Evolutionary conservation across 1,140 invertebrate genomes (phyloP), one percentile per base, ranked within the genome.

Genomic region (Wasmannia auropunctata): DNA sequence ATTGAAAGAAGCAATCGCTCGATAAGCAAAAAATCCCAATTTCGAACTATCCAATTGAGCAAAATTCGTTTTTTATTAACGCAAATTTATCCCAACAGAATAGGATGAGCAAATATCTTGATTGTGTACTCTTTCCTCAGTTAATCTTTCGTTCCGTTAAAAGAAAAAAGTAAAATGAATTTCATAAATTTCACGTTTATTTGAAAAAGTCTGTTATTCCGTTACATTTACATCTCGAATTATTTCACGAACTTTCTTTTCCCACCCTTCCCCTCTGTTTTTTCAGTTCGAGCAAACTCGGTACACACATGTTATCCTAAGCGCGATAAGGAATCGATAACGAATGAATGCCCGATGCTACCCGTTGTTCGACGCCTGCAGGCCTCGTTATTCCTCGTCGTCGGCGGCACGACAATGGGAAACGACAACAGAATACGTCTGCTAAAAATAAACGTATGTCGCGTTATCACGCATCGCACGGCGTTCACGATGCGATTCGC

Each of bases 361-460:
- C 25, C 11, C 37, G 79, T 46, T 63, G 25, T 63, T 77, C 75
- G 34, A 16, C 3, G 54, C 0, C 11, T n/a, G n/a, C n/a, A n/a
- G 6, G 28, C 19, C 40, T 22, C 67, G 22, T 76, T 62, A 14
- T n/a, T 58, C 43, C 19, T 51, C 31, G 28, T 77, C 11, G 43
- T 46, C 67, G 31, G 19, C 60, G 43, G 22, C 6, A 31, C 28
- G 14, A 58, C n/a, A n/a, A 62, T 63, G 43, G 28, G 60, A 87
- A 70, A 43, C 67, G n/a, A 76, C 54, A 51, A 83, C 60, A 51
- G 37, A 46, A 60, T 76, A 37, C 60, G 49, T 62, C 31, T 46
- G 70, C 85, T 86, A 88, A 88, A 84, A 87, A 88, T 87, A 80
- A 75, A 85, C 31, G 3, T 8, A 40, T 25, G 43, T 54, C 34